A percentile compares a stretch with the other conserved stretches of the same genome.
Evolutionary conservation across 1,140 invertebrate genomes (phyloP).

Genomic region (Temnothorax nylanderi): DNA sequence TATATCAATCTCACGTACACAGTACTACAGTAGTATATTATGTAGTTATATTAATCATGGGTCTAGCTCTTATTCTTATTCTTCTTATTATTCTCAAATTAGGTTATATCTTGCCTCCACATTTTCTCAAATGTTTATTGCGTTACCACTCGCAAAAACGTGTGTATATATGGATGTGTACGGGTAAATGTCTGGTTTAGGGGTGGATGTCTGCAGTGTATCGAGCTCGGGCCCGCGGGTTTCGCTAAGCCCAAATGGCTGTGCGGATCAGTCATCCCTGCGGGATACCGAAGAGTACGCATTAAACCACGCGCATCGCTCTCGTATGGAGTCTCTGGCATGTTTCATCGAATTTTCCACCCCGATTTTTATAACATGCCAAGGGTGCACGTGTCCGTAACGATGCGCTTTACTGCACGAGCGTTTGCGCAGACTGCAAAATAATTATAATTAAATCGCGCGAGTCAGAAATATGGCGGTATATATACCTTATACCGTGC

Average conservation of each 20-base stretch:
- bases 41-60: not conserved
- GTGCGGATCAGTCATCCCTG: not conserved
- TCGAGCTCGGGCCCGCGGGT: not conserved
- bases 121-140: not conserved
- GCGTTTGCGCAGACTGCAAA: slow-evolving; percentile 13
- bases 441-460: slow-evolving; percentile 35
- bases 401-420: not conserved
- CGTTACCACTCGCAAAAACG: not conserved
- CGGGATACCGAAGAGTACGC: not conserved
- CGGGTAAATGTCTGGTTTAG: not conserved
- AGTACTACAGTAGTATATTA: too few species aligned
- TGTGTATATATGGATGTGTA: not conserved
- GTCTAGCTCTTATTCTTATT: not conserved
- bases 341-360: slow-evolving; percentile 36
- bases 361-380: slow-evolving; percentile 11
- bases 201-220: not conserved
- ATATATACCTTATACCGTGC: too few species aligned
- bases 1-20: not conserved
- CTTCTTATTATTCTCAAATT: not conserved
- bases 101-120: not conserved
- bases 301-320: slow-evolving; percentile 17
- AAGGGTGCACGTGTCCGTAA: slow-evolving; percentile 16
- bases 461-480: not conserved
- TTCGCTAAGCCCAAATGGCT: slow-evolving; percentile 1
- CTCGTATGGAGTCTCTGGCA: not conserved